Base-by-base conservation (phyloP, 1,140 invertebrate species). In the Yoshiicerus persimilis region DNA sequence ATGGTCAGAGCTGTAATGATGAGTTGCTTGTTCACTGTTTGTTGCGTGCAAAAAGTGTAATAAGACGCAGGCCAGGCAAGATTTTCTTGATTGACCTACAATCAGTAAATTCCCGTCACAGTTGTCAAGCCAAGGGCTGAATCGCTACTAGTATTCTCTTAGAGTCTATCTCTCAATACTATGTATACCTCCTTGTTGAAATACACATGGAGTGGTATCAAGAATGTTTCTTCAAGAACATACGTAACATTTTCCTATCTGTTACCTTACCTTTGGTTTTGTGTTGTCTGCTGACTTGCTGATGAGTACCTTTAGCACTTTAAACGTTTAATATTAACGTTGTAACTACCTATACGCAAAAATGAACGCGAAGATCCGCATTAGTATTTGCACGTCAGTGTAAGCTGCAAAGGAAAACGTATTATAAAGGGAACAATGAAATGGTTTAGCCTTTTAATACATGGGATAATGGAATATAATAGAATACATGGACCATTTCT, bases 101-200 rank as follows among this genome's bases (percentile, higher is more conserved):
- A 70, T 70, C 25, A 70, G 66, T 70, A 16, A 70, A 70, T 70
- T 30, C 66, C 25, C 30, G 66, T 70, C 66, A 30, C 66, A 70
- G 66, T 70, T 70, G 66, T 70, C 66, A 70, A 70, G 66, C 66
- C 66, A 70, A 70, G 66, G 66, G 66, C 66, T 70, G 66, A 70
- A 70, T 32, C 3, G 30, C 66, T 70, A 70, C 66, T 70, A 66
- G 23, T 66, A 30, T 66, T 30, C 16, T 70, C n/a, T n/a, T n/a
- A n/a, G n/a, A n/a, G 11, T 32, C 11, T 30, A 30, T 30, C 25
- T 16, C 25, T 30, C 30, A 30, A 30, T 30, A 70, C 10, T 70
- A 16, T 70, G 66, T 13, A 13, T 30, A 70, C 11, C 25, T 70
- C 25, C 64, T 25, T 27, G 27, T 5, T n/a, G 11, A 30, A 70